Evolutionary conservation across 2,888 invertebrate species (phyloP).

Genomic region (Calephelis perditalis): DNA sequence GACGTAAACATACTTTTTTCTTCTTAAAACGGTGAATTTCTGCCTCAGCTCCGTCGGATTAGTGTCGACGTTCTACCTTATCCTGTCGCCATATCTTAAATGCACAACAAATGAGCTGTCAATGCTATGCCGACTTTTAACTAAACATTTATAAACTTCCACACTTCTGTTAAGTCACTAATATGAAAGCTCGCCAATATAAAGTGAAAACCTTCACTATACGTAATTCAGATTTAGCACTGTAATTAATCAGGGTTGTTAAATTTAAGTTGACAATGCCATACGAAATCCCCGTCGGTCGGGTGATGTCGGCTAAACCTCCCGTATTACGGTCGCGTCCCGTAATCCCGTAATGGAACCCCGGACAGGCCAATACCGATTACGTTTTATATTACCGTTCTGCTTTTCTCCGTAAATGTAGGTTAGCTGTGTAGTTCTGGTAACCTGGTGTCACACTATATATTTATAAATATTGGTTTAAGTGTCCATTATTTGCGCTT

Average conservation of each 20-base stretch:
- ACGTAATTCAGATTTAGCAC: background rate
- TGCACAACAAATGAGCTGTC: too few relatives aligned
- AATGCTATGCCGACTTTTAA: too few relatives aligned
- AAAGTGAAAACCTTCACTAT: background rate
- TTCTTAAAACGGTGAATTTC: too few relatives aligned
- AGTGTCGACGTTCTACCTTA: too few relatives aligned
- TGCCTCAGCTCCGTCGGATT: too few relatives aligned
- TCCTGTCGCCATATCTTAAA: too few relatives aligned
- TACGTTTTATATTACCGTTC: slow-evolving; percentile 33
- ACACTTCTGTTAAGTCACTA: too few relatives aligned
- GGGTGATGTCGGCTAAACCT: slow-evolving; percentile 15
- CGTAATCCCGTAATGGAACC: slow-evolving; percentile 40
- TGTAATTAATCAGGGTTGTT: slow-evolving; percentile 7
- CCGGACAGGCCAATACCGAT: slow-evolving; percentile 36
- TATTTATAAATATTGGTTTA: too few relatives aligned
- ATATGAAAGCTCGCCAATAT: background rate
- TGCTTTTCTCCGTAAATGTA: background rate
- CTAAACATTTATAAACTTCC: too few relatives aligned
- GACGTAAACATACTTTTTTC: too few relatives aligned
- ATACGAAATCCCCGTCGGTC: slow-evolving; percentile 1
- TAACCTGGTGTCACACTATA: too few relatives aligned
- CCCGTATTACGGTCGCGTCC: slow-evolving; percentile 27
- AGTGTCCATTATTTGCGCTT: too few relatives aligned
- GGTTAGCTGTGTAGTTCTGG: background rate
- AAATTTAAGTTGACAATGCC: slow-evolving; percentile 6